These are phyloP conservation scores for Embidobia sp. DNA, from an alignment of 2,888 invertebrate genomes.

Conservation along the genomic window DNA sequence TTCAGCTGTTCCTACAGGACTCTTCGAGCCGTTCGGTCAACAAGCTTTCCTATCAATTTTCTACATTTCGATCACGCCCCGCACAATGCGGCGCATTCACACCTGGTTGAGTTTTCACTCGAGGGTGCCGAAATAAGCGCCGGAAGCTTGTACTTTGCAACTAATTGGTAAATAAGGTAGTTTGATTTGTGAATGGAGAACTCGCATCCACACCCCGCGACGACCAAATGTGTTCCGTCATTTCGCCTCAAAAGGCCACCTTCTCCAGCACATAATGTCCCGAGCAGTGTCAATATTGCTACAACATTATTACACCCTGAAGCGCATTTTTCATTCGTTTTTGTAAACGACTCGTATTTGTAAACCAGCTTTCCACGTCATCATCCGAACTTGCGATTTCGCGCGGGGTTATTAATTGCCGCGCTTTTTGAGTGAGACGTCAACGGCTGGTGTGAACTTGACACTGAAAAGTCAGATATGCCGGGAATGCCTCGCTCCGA, in stretches of 20 bases:
- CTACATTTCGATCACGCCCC: conserved; percentile 41
- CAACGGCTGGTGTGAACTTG: conserved; percentile 6
- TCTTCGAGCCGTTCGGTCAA: conserved; percentile 41
- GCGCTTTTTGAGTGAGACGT: conserved; percentile 5
- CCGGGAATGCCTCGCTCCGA: too few relatives aligned
- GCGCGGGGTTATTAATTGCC: conserved; percentile 14
- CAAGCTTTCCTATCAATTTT: conserved; percentile 51
- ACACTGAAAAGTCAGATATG: conserved; percentile 1
- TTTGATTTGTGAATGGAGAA: conserved; percentile 34
- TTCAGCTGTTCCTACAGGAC: conserved; percentile 16
- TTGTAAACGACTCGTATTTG: conserved; percentile 6
- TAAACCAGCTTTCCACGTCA: neutral
- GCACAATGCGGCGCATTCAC: conserved; percentile 37
- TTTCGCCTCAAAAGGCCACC: conserved; percentile 17
- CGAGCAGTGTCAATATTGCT: conserved; percentile 29
- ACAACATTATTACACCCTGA: conserved; percentile 24
- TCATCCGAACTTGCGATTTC: conserved; percentile 26
- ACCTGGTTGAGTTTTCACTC: conserved; percentile 43
- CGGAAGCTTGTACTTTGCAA: conserved; percentile 50
- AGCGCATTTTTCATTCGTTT: conserved; percentile 20
- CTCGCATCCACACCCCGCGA: neutral
- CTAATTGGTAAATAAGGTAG: conserved; percentile 58
- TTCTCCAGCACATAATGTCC: conserved; percentile 31
- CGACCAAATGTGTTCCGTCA: conserved; percentile 38
- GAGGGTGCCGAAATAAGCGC: conserved; percentile 35